These are phyloP conservation scores for Daboia siamensis DNA, from an alignment of 2,113 vertebrate species.

Conservation along the genomic window DNA sequence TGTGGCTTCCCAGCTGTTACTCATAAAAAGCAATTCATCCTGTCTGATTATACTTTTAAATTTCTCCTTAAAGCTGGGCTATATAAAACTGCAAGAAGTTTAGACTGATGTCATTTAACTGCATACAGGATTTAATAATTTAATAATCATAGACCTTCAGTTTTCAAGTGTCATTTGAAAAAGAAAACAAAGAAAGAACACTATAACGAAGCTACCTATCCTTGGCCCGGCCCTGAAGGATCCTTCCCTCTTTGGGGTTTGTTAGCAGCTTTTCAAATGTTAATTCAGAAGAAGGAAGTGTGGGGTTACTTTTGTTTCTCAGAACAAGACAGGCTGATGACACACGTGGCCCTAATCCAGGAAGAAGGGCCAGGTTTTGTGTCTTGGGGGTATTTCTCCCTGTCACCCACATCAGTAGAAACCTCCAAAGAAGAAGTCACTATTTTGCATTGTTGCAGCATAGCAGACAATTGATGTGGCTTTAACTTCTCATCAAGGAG, in stretches of 20 bases:
- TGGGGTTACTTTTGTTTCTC: background rate
- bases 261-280: background rate
- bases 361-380: accelerated
- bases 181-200: background rate
- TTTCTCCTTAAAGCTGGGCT: background rate
- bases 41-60: background rate
- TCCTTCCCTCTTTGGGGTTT: background rate
- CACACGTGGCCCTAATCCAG: accelerated
- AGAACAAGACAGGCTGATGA: background rate
- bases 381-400: background rate
- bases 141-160: background rate
- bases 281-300: background rate
- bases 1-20: background rate
- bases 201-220: background rate
- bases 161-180: background rate
- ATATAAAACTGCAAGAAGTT: background rate
- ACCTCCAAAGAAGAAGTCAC: background rate
- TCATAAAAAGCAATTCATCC: background rate
- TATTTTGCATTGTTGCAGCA: background rate
- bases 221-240: background rate
- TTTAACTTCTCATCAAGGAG: background rate
- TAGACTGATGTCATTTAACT: background rate
- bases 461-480: background rate
- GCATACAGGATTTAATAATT: background rate
- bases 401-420: background rate